Conservation (phyloP, 2,113 vertebrate species). For the Sander lucioperca region DNA sequence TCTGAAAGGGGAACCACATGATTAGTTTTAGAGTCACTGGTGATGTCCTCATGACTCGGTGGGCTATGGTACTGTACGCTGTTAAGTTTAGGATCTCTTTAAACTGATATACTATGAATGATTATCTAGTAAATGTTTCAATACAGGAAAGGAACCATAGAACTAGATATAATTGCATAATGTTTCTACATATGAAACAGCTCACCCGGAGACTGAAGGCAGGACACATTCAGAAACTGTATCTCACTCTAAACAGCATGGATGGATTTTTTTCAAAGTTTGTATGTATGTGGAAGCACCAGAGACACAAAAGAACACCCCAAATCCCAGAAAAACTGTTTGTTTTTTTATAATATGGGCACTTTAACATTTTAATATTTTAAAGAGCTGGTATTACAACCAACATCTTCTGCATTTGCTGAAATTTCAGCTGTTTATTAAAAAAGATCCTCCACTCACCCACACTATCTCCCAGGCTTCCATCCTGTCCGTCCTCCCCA, state of each 20-base stretch:
- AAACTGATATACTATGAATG: not conserved
- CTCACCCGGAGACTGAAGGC: too few species aligned
- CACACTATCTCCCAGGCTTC: conserved; percentile 88
- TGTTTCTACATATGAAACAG: not conserved
- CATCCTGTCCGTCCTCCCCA: conserved; percentile 90
- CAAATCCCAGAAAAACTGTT: too few species aligned
- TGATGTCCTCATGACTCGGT: not conserved
- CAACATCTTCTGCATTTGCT: not conserved
- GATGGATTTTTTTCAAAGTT: too few species aligned
- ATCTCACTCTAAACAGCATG: too few species aligned
- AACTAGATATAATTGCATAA: not conserved
- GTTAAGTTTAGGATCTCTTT: not conserved
- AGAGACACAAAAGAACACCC: too few species aligned
- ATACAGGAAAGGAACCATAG: not conserved
- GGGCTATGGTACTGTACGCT: not conserved
- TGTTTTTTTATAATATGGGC: too few species aligned
- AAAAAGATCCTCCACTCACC: conserved; percentile 84
- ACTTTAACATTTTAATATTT: too few species aligned
- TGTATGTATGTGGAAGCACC: too few species aligned
- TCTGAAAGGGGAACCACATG: conserved; percentile 68
- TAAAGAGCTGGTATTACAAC: not conserved
- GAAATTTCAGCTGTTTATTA: not conserved
- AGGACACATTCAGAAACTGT: too few species aligned
- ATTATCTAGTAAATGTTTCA: not conserved
- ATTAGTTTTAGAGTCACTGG: conserved; percentile 12